Percentiles rank a stretch among this genome's conserved stretches.
Evolutionary conservation across 2,888 invertebrate genomes (phyloP).

Genomic region (Melanophora roralis): DNA sequence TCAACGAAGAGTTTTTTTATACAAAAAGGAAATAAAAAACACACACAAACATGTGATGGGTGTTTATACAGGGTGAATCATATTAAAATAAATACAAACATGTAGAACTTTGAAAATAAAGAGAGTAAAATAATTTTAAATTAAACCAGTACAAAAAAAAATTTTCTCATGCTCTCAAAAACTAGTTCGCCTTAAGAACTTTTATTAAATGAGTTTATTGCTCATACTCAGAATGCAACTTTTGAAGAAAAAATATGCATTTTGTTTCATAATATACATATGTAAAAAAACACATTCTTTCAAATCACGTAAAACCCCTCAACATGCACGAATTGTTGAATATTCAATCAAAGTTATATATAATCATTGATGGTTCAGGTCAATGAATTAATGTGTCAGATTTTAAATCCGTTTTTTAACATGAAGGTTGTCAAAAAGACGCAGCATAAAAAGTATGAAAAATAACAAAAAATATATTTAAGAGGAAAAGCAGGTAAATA

Average conservation of each 20-base stretch:
- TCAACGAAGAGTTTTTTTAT: slow-evolving; percentile 44
- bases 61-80: slow-evolving; percentile 22
- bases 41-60: slow-evolving; percentile 30
- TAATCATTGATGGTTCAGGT: slow-evolving; percentile 56
- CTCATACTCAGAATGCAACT: not conserved
- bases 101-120: not conserved
- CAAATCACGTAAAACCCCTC: slow-evolving; percentile 3
- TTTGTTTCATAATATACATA: too few species aligned
- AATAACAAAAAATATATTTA: not conserved
- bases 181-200: too few species aligned
- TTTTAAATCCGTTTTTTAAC: slow-evolving; percentile 18
- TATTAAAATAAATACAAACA: not conserved
- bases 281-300: not conserved
- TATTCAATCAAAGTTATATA: slow-evolving; percentile 57
- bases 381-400: slow-evolving; percentile 59
- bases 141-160: not conserved
- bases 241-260: too few species aligned
- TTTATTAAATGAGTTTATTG: not conserved
- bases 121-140: not conserved
- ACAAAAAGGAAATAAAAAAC: not conserved
- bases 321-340: slow-evolving; percentile 58
- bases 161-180: too few species aligned
- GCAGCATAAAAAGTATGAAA: not conserved
- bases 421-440: slow-evolving; percentile 22
- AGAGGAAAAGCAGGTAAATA: not conserved